Percentiles rank a stretch among this genome's conserved stretches.
phyloP scores from a whole-genome alignment of 2,797 vertebrate species.

The Valencia hispanica region DNA sequence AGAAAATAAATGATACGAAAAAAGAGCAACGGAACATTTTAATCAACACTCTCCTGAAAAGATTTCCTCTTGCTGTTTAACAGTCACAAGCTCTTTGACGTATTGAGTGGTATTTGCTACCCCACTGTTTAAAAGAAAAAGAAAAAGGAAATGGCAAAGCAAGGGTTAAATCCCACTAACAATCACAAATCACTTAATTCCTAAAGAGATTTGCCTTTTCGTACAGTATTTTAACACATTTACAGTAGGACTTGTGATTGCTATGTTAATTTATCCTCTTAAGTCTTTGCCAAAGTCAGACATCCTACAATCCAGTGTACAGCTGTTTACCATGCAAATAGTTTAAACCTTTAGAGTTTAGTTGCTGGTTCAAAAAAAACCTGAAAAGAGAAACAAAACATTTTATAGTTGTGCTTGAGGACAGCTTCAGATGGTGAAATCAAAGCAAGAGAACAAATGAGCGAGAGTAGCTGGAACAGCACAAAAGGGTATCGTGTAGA shows the following conservation, averaged over 20 bases:
- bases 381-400: conserved; percentile 3
- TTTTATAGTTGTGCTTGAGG: not conserved
- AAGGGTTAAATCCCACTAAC: conserved; percentile 55
- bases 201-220: conserved; percentile 46
- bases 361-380: not conserved
- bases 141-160: conserved; percentile 40
- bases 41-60: conserved; percentile 30
- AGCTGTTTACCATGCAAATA: conserved; percentile 16
- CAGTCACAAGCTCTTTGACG: conserved; percentile 6
- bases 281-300: conserved; percentile 56
- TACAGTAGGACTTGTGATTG: conserved; percentile 52
- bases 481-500: not conserved
- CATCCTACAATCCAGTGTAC: conserved; percentile 31
- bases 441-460: not conserved
- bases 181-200: conserved; percentile 69
- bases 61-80: not conserved
- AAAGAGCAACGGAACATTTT: conserved; percentile 31
- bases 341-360: not conserved
- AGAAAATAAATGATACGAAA: conserved; percentile 32
- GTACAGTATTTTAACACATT: conserved; percentile 45
- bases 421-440: not conserved
- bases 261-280: conserved; percentile 69
- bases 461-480: not conserved
- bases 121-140: conserved; percentile 26
- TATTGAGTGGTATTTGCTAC: not conserved